Base-by-base conservation (phyloP, 2,797 vertebrate species). In the Aratinga solstitialis region DNA sequence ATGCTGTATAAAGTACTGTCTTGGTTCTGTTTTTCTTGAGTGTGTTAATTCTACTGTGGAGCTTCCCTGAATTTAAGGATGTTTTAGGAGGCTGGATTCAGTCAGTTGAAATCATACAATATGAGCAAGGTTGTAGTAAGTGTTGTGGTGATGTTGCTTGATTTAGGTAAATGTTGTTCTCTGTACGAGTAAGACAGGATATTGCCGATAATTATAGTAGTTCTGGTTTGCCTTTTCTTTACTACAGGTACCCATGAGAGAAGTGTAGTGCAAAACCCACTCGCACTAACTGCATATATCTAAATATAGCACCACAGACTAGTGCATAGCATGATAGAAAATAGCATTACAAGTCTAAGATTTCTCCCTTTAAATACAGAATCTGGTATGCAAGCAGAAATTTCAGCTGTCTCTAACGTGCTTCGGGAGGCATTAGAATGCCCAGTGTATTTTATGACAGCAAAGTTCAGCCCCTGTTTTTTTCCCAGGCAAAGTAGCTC, bases 331-430 rank as follows among this genome's bases (percentile, higher is more conserved):
- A 43, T 21, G 74, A 74, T 5, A 83, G 34, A 75, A 95, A 94
- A 97, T 47, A 96, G 65, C 74, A 47, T 15, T 84, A 58, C 53
- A 27, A 74, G 87, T 50, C 38, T 93, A 85, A 89, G 72, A 75
- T 93, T 91, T 89, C 78, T 86, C 24, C 76, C 93, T 81, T 91
- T 79, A 94, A 94, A 87, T 93, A 91, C 90, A 82, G 81, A 89
- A 56, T 68, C 65, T 90, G 95, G 80, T 89, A 96, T 84, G 90
- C 56, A 48, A 82, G 43, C 47, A 74, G 83, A 81, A 69, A 77
- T 72, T 80, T 91, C 95, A 96, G 94, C 93, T 95, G 87, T 80
- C 93, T 83, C 73, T 32, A 53, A 2, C 3, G 0, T 54, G 90
- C 63, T 75, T 87, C 0, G 0, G 59, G 88, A 90, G 56, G 71